A percentile compares a stretch with the other conserved stretches of the same genome.
Conservation (phyloP, 2,797 vertebrate genomes). For the Anguilla obscura region DNA sequence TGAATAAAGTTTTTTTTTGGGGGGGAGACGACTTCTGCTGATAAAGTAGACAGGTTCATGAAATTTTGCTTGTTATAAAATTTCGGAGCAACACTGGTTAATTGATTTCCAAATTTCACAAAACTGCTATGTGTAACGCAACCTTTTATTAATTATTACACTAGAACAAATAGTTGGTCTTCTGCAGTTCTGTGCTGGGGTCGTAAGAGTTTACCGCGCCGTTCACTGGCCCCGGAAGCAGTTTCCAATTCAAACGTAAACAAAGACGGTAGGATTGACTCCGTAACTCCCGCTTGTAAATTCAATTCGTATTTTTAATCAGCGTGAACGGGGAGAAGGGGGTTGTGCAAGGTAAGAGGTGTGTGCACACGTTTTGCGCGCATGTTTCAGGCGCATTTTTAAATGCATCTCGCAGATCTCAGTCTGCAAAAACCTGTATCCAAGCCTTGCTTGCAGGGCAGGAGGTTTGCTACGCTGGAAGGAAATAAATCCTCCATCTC, state of each 20-base stretch:
- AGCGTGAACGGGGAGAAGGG: background rate
- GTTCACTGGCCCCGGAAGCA: constrained; percentile 34
- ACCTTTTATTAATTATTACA: background rate
- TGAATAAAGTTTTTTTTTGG: too few relatives aligned
- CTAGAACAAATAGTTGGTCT: background rate
- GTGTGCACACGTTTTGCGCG: background rate
- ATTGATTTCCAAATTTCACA: background rate
- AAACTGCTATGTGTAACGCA: background rate
- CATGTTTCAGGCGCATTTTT: background rate
- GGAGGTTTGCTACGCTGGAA: constrained; percentile 16
- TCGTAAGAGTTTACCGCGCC: background rate
- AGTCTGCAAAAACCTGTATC: constrained; percentile 12
- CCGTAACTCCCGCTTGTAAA: constrained; percentile 7
- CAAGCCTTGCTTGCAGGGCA: background rate
- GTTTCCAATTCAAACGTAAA: constrained; percentile 38
- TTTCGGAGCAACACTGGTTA: background rate
- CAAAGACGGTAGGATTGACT: constrained; percentile 25
- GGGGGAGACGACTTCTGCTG: too few relatives aligned
- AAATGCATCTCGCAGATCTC: constrained; percentile 1
- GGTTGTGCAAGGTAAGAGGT: background rate
- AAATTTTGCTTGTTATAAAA: too few relatives aligned
- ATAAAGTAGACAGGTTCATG: too few relatives aligned
- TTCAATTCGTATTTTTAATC: background rate
- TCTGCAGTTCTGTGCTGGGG: background rate
- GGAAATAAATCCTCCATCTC: constrained; percentile 15